Conservation (phyloP, 2,797 vertebrate species). For the Molothrus ater region DNA sequence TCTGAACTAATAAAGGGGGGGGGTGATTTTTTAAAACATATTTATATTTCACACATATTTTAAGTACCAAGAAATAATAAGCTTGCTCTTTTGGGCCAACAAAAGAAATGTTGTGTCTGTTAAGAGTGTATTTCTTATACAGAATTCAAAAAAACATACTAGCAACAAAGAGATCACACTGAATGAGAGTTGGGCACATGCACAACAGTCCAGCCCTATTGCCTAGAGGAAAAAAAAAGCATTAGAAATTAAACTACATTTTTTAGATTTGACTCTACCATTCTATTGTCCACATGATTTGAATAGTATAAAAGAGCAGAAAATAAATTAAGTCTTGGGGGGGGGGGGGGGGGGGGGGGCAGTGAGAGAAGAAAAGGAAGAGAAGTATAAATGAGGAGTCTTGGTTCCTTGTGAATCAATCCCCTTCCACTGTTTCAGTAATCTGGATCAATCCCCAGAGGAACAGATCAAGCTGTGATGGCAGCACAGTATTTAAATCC, state of each 20-base stretch:
- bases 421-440: not conserved
- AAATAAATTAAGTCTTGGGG: not conserved
- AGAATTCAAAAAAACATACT: not conserved
- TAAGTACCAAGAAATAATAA: not conserved
- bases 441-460: not conserved
- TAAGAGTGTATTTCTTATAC: not conserved
- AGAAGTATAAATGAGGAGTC: not conserved
- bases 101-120: not conserved
- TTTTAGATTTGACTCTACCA: not conserved
- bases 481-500: not conserved
- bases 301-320: not conserved
- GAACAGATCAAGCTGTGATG: not conserved
- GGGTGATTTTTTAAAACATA: not conserved
- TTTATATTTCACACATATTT: not conserved
- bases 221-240: not conserved
- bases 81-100: not conserved
- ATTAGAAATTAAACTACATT: not conserved
- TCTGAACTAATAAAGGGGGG: not conserved
- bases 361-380: not conserved
- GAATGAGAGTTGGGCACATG: not conserved
- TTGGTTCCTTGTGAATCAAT: not conserved
- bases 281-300: not conserved
- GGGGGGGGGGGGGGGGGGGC: no score
- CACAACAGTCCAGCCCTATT: not conserved
- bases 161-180: not conserved